These are phyloP conservation scores for Drosophila persimilis DNA, from an alignment of 1,140 invertebrate species.

Conservation along the genomic window DNA sequence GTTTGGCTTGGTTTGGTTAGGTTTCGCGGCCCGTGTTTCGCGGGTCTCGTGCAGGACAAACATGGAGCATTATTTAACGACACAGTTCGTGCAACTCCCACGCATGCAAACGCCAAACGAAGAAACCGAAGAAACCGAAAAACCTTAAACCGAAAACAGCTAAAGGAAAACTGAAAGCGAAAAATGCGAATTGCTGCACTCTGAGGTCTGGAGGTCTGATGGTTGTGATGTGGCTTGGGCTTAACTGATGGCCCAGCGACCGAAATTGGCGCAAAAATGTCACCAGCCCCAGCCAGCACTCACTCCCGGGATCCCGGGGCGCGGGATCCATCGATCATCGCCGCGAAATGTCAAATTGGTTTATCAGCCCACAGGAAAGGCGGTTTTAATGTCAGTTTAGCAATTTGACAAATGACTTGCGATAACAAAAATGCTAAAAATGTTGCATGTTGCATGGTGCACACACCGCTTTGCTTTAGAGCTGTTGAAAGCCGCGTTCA, in stretches of 20 bases:
- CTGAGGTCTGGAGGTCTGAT: slow-evolving; percentile 46
- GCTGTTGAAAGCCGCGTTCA: slow-evolving; percentile 27
- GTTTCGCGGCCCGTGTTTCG: slow-evolving; percentile 12
- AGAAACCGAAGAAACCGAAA: slow-evolving; percentile 20
- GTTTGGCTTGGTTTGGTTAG: slow-evolving; percentile 23
- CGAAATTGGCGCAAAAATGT: slow-evolving; percentile 80
- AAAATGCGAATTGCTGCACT: slow-evolving; percentile 64
- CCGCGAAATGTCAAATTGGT: slow-evolving; percentile 75
- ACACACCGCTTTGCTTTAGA: not conserved
- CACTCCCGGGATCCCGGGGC: slow-evolving; percentile 18
- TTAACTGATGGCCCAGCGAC: slow-evolving; percentile 79
- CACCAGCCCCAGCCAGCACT: slow-evolving; percentile 56
- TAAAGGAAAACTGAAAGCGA: slow-evolving; percentile 68
- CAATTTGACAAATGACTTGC: slow-evolving; percentile 78
- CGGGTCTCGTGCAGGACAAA: slow-evolving; percentile 69
- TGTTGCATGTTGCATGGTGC: slow-evolving; percentile 42
- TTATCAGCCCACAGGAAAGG: slow-evolving; percentile 67
- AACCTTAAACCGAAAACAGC: slow-evolving; percentile 34
- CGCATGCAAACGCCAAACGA: slow-evolving; percentile 65
- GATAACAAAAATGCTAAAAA: slow-evolving; percentile 65
- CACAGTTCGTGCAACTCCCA: slow-evolving; percentile 80
- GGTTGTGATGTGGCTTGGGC: slow-evolving; percentile 42
- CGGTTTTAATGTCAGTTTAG: slow-evolving; percentile 78
- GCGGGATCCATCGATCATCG: slow-evolving; percentile 72
- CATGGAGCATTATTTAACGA: slow-evolving; percentile 78